A percentile compares a stretch with the other conserved stretches of the same genome.
Evolutionary conservation across 2,888 invertebrate species (phyloP).

Genomic region (Sceliomorpha sp.): DNA sequence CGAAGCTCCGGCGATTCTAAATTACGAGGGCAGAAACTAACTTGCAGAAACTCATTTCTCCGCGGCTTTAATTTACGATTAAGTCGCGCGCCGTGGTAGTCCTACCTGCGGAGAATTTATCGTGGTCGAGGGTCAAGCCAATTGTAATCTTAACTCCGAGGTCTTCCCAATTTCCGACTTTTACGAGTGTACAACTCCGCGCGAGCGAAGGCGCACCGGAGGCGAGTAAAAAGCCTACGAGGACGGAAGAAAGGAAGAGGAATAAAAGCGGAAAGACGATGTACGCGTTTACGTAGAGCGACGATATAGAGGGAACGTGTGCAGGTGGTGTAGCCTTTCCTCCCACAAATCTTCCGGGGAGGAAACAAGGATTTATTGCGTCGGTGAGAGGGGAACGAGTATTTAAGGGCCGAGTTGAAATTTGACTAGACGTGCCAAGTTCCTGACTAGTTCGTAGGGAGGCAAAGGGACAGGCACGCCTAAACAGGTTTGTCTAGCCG

Average conservation of each 20-base stretch:
- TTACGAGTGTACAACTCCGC: slow-evolving; percentile 49
- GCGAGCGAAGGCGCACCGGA: slow-evolving; percentile 13
- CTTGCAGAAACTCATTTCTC: slow-evolving; percentile 56
- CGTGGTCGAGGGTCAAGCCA: slow-evolving; percentile 54
- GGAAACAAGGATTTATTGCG: too few relatives aligned
- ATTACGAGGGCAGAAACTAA: slow-evolving; percentile 49
- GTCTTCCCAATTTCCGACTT: slow-evolving; percentile 53
- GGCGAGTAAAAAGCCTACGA: slow-evolving; percentile 45
- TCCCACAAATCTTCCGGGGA: too few relatives aligned
- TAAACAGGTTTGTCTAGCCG: too few relatives aligned
- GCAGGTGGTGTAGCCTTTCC: slow-evolving; percentile 22
- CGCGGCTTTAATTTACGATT: slow-evolving; percentile 57
- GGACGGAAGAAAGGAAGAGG: slow-evolving; percentile 14
- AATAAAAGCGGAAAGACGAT: slow-evolving; percentile 18
- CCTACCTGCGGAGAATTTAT: slow-evolving; percentile 55
- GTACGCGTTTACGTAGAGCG: slow-evolving; percentile 37
- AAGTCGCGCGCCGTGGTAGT: slow-evolving; percentile 51
- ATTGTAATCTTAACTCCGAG: slow-evolving; percentile 53
- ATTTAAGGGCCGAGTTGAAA: too few relatives aligned
- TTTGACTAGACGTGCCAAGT: too few relatives aligned
- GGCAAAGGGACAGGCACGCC: too few relatives aligned
- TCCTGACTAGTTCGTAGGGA: too few relatives aligned
- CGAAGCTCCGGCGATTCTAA: slow-evolving; percentile 47
- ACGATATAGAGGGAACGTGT: slow-evolving; percentile 34
- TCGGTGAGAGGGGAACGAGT: too few relatives aligned